Evolutionary conservation across 2,888 invertebrate genomes (phyloP).

Genomic region (Ecliptopera silaceata): DNA sequence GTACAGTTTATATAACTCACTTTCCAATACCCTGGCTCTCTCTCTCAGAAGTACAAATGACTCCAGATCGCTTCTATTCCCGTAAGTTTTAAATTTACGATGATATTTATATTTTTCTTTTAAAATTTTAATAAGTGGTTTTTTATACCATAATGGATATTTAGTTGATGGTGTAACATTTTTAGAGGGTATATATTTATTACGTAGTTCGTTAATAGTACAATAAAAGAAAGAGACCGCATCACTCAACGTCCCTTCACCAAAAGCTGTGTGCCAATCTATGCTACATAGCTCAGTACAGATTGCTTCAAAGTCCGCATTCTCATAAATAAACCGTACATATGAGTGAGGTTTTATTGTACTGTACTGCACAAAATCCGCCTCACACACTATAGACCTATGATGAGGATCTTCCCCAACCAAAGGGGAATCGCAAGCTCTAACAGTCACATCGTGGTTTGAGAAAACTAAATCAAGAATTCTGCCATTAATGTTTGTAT

Average conservation of each 20-base stretch:
- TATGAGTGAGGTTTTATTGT: too few relatives aligned
- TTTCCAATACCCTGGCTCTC: not conserved
- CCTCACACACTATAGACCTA: too few relatives aligned
- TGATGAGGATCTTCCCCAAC: too few relatives aligned
- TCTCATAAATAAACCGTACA: too few relatives aligned
- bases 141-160: not conserved
- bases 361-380: too few relatives aligned
- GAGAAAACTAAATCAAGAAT: too few relatives aligned
- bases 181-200: not conserved
- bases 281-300: not conserved
- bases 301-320: too few relatives aligned
- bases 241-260: not conserved
- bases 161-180: not conserved
- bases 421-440: too few relatives aligned
- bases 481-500: too few relatives aligned
- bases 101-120: not conserved
- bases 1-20: not conserved
- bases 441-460: too few relatives aligned
- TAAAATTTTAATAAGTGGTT: not conserved
- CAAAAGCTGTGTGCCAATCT: not conserved
- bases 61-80: not conserved
- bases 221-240: not conserved
- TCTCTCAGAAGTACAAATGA: not conserved
- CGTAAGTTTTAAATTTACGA: not conserved
- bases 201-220: not conserved